Base-by-base conservation (phyloP, 2,113 vertebrate genomes). In the Toxotes jaculatrix region DNA sequence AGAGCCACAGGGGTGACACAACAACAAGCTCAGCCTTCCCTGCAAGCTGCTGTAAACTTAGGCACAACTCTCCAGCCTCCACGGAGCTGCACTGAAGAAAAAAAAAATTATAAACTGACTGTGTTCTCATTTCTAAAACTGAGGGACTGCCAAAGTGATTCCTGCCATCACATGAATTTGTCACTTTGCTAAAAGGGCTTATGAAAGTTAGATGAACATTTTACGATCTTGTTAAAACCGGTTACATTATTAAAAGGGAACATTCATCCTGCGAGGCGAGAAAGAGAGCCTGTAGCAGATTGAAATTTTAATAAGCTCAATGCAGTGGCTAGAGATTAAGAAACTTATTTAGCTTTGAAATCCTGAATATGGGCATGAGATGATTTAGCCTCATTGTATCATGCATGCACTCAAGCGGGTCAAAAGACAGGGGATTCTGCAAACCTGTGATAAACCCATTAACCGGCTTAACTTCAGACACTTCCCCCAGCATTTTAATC, bases 201-300 rank as follows among this genome's bases (percentile, higher is more conserved):
- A 93, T 96, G 86, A 96, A 96, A 95, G 93, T 94, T 93, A 90
- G 90, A 95, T 93, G 89, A 93, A 89, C 92, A 91, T 93, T 95
- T 94, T 94, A 95, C 91, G 90, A 93, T 93, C 88, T 89, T 95
- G 94, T 96, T 93, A 94, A 94, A 95, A 95, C 94, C 80, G 77
- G 92, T 93, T 96, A 91, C 94, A 95, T 96, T 95, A 96, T 96
- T 96, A 94, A 93, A 95, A 90, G 88, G 92, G 85, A 74, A 82
- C 82, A 90, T 88, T 92, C 87, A 90, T 95, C 88, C 88, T 85
- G 75, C 83, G 89, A 86, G 87, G 83, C 71, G 43, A 76, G 80
- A 93, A 90, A 79, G 88, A 77, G 78, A 80, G 88, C 31, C 88
- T 86, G 89, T 88, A 84, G 84, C 56, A 70, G 4, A 88, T 91